Evolutionary conservation across 2,888 invertebrate genomes (phyloP).

Genomic region (Papilio demoleus): DNA sequence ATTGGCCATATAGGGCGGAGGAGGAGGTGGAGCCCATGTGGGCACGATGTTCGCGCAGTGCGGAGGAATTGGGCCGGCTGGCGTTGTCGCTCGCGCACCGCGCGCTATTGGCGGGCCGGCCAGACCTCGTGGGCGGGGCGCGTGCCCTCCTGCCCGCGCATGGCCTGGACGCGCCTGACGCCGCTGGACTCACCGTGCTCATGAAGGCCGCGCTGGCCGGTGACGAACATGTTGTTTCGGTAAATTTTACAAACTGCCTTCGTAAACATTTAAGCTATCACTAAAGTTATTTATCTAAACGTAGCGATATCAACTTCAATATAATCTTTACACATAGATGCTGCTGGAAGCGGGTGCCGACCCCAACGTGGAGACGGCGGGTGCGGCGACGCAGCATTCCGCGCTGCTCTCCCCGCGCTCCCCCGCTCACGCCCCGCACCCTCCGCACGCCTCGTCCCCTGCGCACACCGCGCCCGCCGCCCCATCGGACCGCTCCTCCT

Average conservation of each 20-base stretch:
- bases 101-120: slow-evolving; percentile 90
- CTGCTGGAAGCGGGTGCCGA: slow-evolving; percentile 92
- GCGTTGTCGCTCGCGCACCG: slow-evolving; percentile 91
- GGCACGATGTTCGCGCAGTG: slow-evolving; percentile 66
- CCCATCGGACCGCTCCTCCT: slow-evolving; percentile 43
- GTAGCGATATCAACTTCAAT: background rate
- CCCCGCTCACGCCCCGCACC: slow-evolving; percentile 51
- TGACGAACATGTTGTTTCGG: slow-evolving; percentile 89
- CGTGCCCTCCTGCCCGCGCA: slow-evolving; percentile 88
- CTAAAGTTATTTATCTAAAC: too few species aligned
- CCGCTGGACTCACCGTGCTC: slow-evolving; percentile 90
- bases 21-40: slow-evolving; percentile 80
- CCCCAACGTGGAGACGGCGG: slow-evolving; percentile 91
- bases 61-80: slow-evolving; percentile 85
- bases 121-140: slow-evolving; percentile 90
- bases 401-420: slow-evolving; percentile 68
- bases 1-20: slow-evolving; percentile 71
- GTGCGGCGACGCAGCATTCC: slow-evolving; percentile 68
- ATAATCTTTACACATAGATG: slow-evolving; percentile 68
- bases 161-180: slow-evolving; percentile 89
- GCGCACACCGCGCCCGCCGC: slow-evolving; percentile 50
- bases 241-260: slow-evolving; percentile 54
- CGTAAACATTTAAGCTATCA: background rate
- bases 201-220: slow-evolving; percentile 93
- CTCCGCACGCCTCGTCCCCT: slow-evolving; percentile 54